Evolutionary conservation across 2,113 vertebrate species (phyloP).

Genomic region (Rana temporaria): DNA sequence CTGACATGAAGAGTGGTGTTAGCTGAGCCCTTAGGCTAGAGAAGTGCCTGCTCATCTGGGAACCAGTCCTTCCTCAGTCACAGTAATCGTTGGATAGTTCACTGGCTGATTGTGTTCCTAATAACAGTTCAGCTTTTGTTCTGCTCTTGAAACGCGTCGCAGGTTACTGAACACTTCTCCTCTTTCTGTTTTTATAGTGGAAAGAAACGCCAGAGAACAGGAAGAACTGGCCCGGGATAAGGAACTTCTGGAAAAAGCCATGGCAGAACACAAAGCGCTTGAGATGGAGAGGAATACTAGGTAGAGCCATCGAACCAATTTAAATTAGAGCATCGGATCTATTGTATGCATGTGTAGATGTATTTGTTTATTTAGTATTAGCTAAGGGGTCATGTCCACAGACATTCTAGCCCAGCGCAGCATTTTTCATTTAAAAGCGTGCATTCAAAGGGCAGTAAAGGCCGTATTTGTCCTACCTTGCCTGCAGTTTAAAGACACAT

Average conservation of each 20-base stretch:
- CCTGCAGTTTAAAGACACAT: too few relatives aligned
- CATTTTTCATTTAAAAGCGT: too few relatives aligned
- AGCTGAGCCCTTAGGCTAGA: too few relatives aligned
- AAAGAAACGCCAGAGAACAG: conserved; percentile 72
- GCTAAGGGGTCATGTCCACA: too few relatives aligned
- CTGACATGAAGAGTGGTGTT: too few relatives aligned
- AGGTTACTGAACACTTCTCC: background rate
- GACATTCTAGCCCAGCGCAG: too few relatives aligned
- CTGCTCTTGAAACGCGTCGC: background rate
- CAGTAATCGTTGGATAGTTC: background rate
- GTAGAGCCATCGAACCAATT: conserved; percentile 50
- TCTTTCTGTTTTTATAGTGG: conserved; percentile 69
- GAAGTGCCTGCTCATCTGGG: too few relatives aligned
- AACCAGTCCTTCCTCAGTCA: background rate
- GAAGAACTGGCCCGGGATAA: conserved; percentile 71
- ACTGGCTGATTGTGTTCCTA: background rate
- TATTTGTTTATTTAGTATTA: too few relatives aligned
- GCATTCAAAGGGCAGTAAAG: too few relatives aligned
- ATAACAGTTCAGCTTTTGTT: conserved; percentile 11
- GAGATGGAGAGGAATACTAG: conserved; percentile 73
- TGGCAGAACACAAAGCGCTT: conserved; percentile 67
- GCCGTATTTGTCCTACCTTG: too few relatives aligned
- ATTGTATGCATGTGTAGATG: too few relatives aligned
- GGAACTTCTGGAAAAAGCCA: conserved; percentile 67
- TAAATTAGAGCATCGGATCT: too few relatives aligned